Conservation (phyloP, 2,888 invertebrate genomes). For the Branchipolynoe longqiensis region DNA sequence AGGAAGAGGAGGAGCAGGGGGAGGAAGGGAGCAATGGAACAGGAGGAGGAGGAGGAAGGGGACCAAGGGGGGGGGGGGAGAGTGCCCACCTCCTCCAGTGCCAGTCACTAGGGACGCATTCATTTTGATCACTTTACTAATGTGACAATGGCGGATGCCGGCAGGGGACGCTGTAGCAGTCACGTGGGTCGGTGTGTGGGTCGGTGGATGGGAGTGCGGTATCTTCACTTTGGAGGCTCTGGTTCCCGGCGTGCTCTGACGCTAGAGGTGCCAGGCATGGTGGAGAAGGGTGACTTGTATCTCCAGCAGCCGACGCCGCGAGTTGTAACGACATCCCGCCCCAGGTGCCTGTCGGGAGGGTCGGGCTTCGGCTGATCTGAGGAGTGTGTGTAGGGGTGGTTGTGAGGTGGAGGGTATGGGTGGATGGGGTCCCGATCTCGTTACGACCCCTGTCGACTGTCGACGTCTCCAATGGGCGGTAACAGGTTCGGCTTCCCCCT, state of each 20-base stretch:
- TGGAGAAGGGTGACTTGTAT: background rate
- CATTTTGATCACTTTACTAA: slow-evolving; percentile 47
- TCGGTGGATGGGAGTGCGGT: background rate
- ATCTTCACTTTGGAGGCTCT: background rate
- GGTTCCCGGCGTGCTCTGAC: background rate
- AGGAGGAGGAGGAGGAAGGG: background rate
- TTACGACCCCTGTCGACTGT: background rate
- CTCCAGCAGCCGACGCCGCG: slow-evolving; percentile 2
- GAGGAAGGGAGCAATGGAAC: no score
- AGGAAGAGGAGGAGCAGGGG: background rate
- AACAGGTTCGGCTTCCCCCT: slow-evolving; percentile 13
- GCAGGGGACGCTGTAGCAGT: slow-evolving; percentile 7
- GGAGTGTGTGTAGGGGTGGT: background rate
- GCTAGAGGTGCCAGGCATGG: background rate
- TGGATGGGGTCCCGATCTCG: no score
- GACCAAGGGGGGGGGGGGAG: background rate
- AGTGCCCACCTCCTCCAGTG: slow-evolving; percentile 25
- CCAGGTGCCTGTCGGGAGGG: slow-evolving; percentile 12
- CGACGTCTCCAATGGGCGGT: slow-evolving; percentile 1
- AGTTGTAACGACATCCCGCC: slow-evolving; percentile 21
- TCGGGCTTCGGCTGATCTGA: background rate
- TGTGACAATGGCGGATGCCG: slow-evolving; percentile 47
- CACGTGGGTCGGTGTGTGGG: no score
- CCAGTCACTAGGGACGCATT: slow-evolving; percentile 22
- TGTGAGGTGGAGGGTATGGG: background rate